Conservation (phyloP, 2,113 vertebrate species). For the Prunella fulvescens region DNA sequence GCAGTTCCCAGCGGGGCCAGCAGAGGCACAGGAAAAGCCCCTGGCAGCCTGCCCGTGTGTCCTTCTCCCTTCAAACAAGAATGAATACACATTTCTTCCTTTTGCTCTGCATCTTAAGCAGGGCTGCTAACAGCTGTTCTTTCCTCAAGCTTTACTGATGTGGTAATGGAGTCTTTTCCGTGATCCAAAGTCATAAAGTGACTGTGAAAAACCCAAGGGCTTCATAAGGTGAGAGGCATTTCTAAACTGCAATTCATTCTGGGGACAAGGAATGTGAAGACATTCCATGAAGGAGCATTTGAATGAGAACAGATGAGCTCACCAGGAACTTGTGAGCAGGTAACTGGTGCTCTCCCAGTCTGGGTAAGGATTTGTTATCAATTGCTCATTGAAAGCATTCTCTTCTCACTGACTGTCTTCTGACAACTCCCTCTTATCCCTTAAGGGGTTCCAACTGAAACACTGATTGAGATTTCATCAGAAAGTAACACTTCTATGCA, state of each 20-base stretch:
- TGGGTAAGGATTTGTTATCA: not conserved
- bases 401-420: not conserved
- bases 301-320: slow-evolving; percentile 6
- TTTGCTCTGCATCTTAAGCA: not conserved
- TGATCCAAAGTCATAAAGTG: not conserved
- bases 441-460: not conserved
- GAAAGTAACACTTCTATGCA: not conserved
- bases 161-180: not conserved
- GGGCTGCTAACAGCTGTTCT: not conserved
- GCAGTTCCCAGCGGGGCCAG: not conserved
- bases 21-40: not conserved
- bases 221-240: not conserved
- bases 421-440: not conserved
- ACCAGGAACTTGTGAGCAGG: not conserved
- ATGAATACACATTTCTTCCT: not conserved
- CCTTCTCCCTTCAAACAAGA: not conserved
- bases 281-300: not conserved
- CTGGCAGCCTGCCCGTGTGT: not conserved
- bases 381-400: not conserved
- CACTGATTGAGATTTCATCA: not conserved
- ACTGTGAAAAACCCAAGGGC: not conserved
- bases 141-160: not conserved
- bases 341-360: not conserved
- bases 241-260: not conserved
- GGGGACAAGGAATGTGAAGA: not conserved